A percentile compares a stretch with the other conserved stretches of the same genome.
Conservation (phyloP, 2,113 vertebrate genomes). For the Mugil cephalus region DNA sequence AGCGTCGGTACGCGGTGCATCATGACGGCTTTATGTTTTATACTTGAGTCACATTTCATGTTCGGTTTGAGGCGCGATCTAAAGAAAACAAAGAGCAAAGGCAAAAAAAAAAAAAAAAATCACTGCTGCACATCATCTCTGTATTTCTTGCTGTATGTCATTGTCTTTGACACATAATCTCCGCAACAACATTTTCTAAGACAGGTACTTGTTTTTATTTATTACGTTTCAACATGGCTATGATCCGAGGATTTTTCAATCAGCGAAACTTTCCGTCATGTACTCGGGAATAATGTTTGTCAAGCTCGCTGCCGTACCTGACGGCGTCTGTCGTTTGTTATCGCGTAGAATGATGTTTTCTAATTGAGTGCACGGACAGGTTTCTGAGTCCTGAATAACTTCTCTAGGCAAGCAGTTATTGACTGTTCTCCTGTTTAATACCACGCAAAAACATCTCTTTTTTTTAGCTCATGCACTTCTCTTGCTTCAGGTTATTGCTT, state of each 20-base stretch:
- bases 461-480: too few relatives aligned
- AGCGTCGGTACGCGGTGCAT: not conserved
- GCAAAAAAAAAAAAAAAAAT: not conserved
- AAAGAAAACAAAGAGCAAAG: constrained; percentile 10
- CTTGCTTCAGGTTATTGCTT: constrained; percentile 27
- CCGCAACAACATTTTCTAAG: not conserved
- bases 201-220: constrained; percentile 32
- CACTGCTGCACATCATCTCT: constrained; percentile 1
- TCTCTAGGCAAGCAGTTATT: constrained; percentile 46
- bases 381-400: constrained; percentile 42
- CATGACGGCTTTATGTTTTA: not conserved
- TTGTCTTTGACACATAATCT: constrained; percentile 49
- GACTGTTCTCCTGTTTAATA: constrained; percentile 39
- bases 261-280: constrained; percentile 19
- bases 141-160: constrained; percentile 13
- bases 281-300: constrained; percentile 34
- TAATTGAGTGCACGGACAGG: constrained; percentile 45
- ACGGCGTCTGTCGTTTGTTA: constrained; percentile 58
- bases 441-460: too few relatives aligned
- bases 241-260: constrained; percentile 25
- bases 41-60: not conserved
- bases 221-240: constrained; percentile 17
- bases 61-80: constrained; percentile 35
- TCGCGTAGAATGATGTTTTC: constrained; percentile 40
- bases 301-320: constrained; percentile 32